A percentile compares a stretch with the other conserved stretches of the same genome.
Evolutionary conservation across 2,888 invertebrate genomes (phyloP).

Genomic region (Aspidiotus destructor): DNA sequence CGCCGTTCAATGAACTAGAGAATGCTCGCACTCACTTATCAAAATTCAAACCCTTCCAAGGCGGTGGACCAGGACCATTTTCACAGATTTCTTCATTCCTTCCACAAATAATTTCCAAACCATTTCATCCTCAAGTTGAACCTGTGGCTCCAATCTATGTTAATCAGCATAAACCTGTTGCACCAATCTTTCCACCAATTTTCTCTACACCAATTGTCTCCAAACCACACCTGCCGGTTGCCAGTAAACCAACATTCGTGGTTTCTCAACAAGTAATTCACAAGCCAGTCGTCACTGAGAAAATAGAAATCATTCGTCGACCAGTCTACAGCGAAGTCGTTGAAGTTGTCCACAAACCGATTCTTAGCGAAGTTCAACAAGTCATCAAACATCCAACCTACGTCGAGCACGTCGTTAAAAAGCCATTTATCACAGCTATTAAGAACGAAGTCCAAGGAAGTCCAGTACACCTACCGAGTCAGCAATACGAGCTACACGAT

Average conservation of each 20-base stretch:
- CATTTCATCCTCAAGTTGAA: neutral
- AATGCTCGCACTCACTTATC: constrained; percentile 10
- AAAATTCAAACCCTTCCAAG: neutral
- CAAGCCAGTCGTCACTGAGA: constrained; percentile 33
- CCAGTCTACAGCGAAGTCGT: constrained; percentile 32
- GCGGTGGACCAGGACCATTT: neutral
- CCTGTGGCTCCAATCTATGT: neutral
- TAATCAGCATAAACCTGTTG: neutral
- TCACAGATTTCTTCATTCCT: neutral
- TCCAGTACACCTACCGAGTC: constrained; percentile 20
- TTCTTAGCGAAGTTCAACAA: constrained; percentile 33
- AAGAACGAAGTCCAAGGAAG: constrained; percentile 27
- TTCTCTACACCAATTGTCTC: constrained; percentile 5
- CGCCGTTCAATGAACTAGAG: neutral
- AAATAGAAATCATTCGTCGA: constrained; percentile 31
- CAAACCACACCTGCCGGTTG: neutral
- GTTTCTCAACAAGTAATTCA: constrained; percentile 34
- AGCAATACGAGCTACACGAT: constrained; percentile 8
- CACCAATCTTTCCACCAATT: neutral
- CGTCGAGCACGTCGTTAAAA: constrained; percentile 32
- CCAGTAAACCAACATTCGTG: constrained; percentile 5
- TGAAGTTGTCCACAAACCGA: constrained; percentile 33
- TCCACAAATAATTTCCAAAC: no score
- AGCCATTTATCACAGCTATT: constrained; percentile 19
- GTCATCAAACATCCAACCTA: constrained; percentile 32